phyloP scores from a whole-genome alignment of 2,797 vertebrate species.

The Notoglanidium macrostoma region DNA sequence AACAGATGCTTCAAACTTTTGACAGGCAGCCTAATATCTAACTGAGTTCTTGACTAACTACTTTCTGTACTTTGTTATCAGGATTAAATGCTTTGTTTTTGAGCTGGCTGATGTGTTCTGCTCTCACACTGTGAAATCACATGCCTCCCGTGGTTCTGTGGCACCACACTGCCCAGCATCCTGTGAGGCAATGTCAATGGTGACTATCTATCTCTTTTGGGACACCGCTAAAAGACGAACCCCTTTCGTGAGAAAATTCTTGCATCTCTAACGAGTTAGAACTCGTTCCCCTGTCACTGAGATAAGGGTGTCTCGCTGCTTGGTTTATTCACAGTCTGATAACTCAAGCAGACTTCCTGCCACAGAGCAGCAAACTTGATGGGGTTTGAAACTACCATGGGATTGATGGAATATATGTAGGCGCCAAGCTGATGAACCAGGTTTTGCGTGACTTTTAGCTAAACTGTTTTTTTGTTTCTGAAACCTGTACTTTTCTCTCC shows the following conservation, averaged over 20 bases:
- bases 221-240: background rate
- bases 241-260: background rate
- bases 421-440: background rate
- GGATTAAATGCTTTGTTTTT: background rate
- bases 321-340: background rate
- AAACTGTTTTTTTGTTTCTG: background rate
- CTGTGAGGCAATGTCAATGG: background rate
- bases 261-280: background rate
- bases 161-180: background rate
- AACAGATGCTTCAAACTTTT: background rate
- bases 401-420: background rate
- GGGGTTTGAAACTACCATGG: background rate
- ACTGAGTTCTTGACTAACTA: background rate
- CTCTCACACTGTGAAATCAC: background rate
- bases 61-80: background rate
- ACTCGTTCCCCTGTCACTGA: background rate
- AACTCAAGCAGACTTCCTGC: background rate
- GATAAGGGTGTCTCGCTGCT: background rate
- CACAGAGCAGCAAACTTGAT: background rate
- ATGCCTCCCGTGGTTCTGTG: background rate
- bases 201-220: background rate
- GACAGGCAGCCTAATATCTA: background rate
- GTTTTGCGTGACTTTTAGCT: background rate
- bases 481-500: background rate
- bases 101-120: background rate